Evolutionary conservation across 2,113 vertebrate species (phyloP).

Genomic region (Scortum barcoo): DNA sequence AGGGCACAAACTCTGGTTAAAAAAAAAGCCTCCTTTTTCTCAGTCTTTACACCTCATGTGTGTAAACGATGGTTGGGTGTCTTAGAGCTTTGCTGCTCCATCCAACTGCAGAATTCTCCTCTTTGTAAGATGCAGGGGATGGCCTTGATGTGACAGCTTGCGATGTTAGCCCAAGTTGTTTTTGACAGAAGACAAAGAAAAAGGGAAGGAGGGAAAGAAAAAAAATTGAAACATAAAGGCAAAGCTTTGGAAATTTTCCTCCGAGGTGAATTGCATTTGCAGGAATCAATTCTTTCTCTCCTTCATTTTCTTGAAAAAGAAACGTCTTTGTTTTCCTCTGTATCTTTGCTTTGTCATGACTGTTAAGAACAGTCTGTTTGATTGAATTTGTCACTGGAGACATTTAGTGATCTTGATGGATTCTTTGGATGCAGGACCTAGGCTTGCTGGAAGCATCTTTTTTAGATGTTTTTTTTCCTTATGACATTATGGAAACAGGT

Average conservation of each 20-base stretch:
- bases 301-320: constrained; percentile 50
- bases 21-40: constrained; percentile 42
- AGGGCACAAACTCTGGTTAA: constrained; percentile 69
- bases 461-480: constrained; percentile 58
- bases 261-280: constrained; percentile 71
- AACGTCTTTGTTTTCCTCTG: constrained; percentile 69
- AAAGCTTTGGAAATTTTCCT: constrained; percentile 71
- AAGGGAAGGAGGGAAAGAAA: constrained; percentile 38
- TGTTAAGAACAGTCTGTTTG: constrained; percentile 71
- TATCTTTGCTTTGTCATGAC: constrained; percentile 75
- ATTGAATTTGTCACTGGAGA: constrained; percentile 80
- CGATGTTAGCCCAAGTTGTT: constrained; percentile 83
- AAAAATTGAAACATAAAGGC: constrained; percentile 61
- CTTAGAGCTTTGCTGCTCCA: constrained; percentile 60
- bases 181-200: constrained; percentile 85
- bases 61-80: constrained; percentile 65
- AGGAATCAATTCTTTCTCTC: constrained; percentile 73
- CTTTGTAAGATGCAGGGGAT: constrained; percentile 75
- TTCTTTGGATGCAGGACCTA: constrained; percentile 72
- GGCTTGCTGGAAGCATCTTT: constrained; percentile 68
- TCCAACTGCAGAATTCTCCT: constrained; percentile 70
- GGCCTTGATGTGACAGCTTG: constrained; percentile 84
- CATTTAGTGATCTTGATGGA: constrained; percentile 80
- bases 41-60: constrained; percentile 61
- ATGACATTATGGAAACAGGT: constrained; percentile 77